Conservation (phyloP, 92 coral and sea anemone genomes). For the Epizoanthus stellaris region DNA sequence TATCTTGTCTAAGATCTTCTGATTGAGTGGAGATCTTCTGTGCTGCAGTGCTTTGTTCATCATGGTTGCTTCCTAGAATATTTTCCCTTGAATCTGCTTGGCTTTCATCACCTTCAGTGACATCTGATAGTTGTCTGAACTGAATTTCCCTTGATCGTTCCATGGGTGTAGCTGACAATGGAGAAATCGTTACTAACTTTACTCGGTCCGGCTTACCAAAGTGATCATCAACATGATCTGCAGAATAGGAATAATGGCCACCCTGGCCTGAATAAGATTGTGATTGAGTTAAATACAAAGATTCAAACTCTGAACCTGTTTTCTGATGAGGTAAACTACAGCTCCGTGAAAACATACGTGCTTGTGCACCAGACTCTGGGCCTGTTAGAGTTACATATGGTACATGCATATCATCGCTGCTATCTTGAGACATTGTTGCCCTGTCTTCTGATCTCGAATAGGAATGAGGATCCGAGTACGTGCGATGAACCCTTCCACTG, state of each 20-base stretch:
- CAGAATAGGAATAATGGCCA: neutral
- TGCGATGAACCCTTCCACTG: conserved; percentile 28
- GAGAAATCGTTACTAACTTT: conserved; percentile 21
- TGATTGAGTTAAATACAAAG: conserved; percentile 60
- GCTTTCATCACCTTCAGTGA: conserved; percentile 90
- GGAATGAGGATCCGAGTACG: conserved; percentile 43
- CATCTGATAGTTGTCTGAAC: conserved; percentile 84
- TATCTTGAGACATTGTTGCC: conserved; percentile 17
- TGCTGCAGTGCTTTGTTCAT: neutral
- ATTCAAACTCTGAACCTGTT: conserved; percentile 39
- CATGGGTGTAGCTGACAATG: conserved; percentile 43
- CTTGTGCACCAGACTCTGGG: conserved; percentile 56
- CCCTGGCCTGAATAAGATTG: conserved; percentile 58
- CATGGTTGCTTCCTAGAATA: conserved; percentile 31
- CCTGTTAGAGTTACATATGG: conserved; percentile 69
- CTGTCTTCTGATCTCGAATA: conserved; percentile 32
- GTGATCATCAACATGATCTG: conserved; percentile 17
- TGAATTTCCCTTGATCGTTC: conserved; percentile 67
- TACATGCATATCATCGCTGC: conserved; percentile 23
- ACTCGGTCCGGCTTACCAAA: conserved; percentile 36
- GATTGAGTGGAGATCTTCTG: neutral
- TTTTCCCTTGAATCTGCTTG: conserved; percentile 65
- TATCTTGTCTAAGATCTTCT: neutral
- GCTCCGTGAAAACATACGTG: conserved; percentile 32
- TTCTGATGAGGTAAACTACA: conserved; percentile 25